Evolutionary conservation across 1,140 invertebrate genomes (phyloP).

Genomic region (Drosophila nigrodunni): DNA sequence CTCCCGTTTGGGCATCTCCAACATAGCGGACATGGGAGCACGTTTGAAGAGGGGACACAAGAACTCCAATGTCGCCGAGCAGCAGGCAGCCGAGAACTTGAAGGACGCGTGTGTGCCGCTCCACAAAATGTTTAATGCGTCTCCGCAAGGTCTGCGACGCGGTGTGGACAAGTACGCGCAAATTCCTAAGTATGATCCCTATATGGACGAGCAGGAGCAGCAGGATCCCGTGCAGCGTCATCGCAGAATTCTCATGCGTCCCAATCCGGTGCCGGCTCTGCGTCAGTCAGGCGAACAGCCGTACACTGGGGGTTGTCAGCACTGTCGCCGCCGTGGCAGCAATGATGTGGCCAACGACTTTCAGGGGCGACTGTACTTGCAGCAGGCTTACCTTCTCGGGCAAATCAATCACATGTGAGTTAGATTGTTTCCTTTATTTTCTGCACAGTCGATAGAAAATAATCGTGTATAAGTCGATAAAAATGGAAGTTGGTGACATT

Average conservation of each 20-base stretch:
- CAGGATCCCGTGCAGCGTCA: neutral
- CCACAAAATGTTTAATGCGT: constrained; percentile 35
- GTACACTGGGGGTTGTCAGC: constrained; percentile 20
- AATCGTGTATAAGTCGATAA: too few relatives aligned
- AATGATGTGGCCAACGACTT: constrained; percentile 26
- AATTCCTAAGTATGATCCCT: constrained; percentile 32
- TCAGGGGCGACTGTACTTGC: constrained; percentile 21
- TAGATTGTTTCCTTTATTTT: neutral
- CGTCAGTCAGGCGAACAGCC: constrained; percentile 20
- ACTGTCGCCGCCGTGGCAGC: constrained; percentile 36
- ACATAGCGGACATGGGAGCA: constrained; percentile 34
- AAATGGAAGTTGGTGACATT: too few relatives aligned
- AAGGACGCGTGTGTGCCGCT: constrained; percentile 27
- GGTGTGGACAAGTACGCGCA: constrained; percentile 45
- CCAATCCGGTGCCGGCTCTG: neutral
- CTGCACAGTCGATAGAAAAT: too few relatives aligned
- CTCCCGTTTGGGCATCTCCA: constrained; percentile 15
- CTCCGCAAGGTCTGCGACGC: constrained; percentile 15
- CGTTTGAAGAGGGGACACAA: constrained; percentile 19
- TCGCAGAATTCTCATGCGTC: neutral
- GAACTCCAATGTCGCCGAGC: neutral
- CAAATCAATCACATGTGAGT: constrained; percentile 29
- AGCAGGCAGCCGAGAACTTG: constrained; percentile 15
- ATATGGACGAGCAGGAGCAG: constrained; percentile 4
- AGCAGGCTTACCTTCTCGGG: constrained; percentile 9